Evolutionary conservation across 2,888 invertebrate genomes (phyloP), one percentile per base, ranked within the genome.

Genomic region (Platycnemis pennipes): DNA sequence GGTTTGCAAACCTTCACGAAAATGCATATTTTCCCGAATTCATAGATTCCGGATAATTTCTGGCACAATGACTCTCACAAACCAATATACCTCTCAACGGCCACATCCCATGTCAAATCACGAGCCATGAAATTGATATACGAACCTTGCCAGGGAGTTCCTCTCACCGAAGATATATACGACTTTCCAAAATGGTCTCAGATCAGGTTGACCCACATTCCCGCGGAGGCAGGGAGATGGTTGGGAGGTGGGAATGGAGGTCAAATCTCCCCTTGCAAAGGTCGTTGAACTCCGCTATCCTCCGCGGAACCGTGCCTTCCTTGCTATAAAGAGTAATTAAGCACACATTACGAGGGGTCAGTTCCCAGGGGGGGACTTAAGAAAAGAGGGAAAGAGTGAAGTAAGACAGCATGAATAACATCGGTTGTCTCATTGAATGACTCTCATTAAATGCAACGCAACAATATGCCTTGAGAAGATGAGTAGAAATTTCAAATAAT

Each of bases 161-260:
- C n/a, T 63, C 63, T 26, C 26, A 26, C n/a, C n/a, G 63, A 63
- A 7, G n/a, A 22, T 63, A n/a, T n/a, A n/a, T n/a, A 26, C 63
- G 8, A 26, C 11, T 31, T 11, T 77, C 77, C 77, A 77, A 77
- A 37, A 77, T 77, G 31, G 77, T 13, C 37, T 31, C 31, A 31
- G 77, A 77, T 37, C 77, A 11, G 77, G 77, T 77, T 77, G 77
- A 77, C 77, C 77, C 37, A 77, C 77, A 77, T 77, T 77, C 77
- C 1, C 31, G 26, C 13, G 13, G 8, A 11, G 37, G 77, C 11
- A 19, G 26, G 63, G 63, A 37, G 8, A 13, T 11, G 37, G 77
- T 63, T 63, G 63, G 63, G 19, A 63, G 19, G n/a, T 16, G 77
- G 37, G 26, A 77, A 77, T 77, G 77, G 77, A 77, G 77, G 31